Evolutionary conservation across 2,113 vertebrate genomes (phyloP), one percentile per base, ranked within the genome.

Genomic region (Glaucidium brasilianum): DNA sequence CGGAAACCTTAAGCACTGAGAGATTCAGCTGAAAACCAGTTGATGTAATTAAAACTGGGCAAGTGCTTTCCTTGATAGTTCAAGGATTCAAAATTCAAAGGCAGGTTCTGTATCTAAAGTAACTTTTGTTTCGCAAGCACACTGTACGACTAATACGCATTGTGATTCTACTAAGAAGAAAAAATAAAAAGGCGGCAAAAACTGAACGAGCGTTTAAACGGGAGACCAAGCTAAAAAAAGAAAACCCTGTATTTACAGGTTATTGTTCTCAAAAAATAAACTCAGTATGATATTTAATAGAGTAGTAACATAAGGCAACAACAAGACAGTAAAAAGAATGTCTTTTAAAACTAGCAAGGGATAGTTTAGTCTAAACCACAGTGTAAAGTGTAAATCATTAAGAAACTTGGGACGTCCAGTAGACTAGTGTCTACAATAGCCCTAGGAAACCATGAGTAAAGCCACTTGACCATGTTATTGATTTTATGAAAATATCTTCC

Each of bases 401-500:
- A 93, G 88, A 97, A 97, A 74, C 73, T 56, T 64, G 49, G 90
- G 94, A 76, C n/a, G n/a, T 96, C 69, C 39, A 35, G 66, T 88
- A 43, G 68, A 96, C 91, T 92, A 94, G 95, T 94, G 81, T 95
- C 86, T 92, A 71, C n/a, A 97, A 89, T 79, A 93, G 96, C 93
- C 94, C 75, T 75, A 87, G 94, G 97, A 97, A 97, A 90, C 37
- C 27, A 10, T 96, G 74, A 96, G 75, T 88, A 92, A 96, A 97
- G 50, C 43, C 87, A 94, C 56, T 93, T 85, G 78, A 88, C 78
- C 47, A 47, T 30, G 18, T 86, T 94, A 93, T 47, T 96, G 63
- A 84, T 85, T 87, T 95, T 67, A 85, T 78, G 50, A 87, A 94
- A 96, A 93, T 68, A 34, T 55, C 29, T 93, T 96, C 81, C 63